phyloP scores from a whole-genome alignment of 1,140 invertebrate species.

The Sarcophaga bullata region DNA sequence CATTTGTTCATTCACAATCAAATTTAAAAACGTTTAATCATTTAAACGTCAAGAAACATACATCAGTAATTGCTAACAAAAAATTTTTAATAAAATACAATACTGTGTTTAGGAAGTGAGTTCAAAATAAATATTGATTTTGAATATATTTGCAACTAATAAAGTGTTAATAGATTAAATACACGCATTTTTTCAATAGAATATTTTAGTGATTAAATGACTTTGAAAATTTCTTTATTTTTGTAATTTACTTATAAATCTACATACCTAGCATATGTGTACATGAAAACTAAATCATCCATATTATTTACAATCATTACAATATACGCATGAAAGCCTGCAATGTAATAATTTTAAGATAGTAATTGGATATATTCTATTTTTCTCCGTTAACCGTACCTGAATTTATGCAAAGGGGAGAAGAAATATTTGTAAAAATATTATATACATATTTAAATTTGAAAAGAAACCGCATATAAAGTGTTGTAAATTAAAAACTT shows the following conservation, averaged over 20 bases:
- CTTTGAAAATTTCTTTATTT: not conserved
- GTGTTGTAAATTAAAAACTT: not conserved
- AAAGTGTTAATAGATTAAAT: slow-evolving; percentile 13
- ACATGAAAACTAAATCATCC: not conserved
- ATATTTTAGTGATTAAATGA: not conserved
- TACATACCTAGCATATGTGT: not conserved
- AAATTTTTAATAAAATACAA: too few relatives aligned
- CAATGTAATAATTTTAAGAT: too few relatives aligned
- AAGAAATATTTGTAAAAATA: too few relatives aligned
- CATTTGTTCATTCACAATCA: not conserved
- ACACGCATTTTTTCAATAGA: not conserved
- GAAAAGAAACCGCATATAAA: not conserved
- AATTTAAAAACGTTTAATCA: not conserved
- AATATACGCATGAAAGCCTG: too few relatives aligned
- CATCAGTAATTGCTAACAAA: not conserved
- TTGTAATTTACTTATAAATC: too few relatives aligned
- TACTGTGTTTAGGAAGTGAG: slow-evolving; percentile 20
- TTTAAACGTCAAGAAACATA: not conserved
- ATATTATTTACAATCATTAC: not conserved
- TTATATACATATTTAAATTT: not conserved
- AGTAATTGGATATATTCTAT: too few relatives aligned
- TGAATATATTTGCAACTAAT: not conserved
- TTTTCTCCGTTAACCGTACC: too few relatives aligned
- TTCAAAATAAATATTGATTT: slow-evolving; percentile 7
- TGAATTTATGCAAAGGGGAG: too few relatives aligned